Conservation (phyloP, 1,140 invertebrate species). For the Tribolium castaneum region DNA sequence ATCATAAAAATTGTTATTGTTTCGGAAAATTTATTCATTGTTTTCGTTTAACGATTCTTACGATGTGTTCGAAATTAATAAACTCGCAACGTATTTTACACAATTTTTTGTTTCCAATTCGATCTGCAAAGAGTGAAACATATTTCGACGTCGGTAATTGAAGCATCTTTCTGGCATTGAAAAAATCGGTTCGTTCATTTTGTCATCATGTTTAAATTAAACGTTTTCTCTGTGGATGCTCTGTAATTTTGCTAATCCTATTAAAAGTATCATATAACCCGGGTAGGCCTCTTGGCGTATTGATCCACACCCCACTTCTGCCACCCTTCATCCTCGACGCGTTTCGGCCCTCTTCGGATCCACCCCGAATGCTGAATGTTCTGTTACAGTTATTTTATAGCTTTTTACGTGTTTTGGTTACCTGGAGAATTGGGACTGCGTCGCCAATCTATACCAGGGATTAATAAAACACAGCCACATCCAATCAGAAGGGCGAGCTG, state of each 20-base stretch:
- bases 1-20: conserved; percentile 9
- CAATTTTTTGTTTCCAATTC: background rate
- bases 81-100: background rate
- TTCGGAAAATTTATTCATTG: background rate
- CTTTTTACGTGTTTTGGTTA: conserved; percentile 28
- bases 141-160: background rate
- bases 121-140: background rate
- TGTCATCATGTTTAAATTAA: conserved; percentile 54
- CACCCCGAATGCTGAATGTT: conserved; percentile 32
- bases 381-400: conserved; percentile 37
- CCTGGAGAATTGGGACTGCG: background rate
- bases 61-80: background rate
- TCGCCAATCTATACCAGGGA: background rate
- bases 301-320: conserved; percentile 49
- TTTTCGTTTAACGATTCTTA: background rate
- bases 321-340: conserved; percentile 44
- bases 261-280: conserved; percentile 59
- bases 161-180: conserved; percentile 1
- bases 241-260: conserved; percentile 59
- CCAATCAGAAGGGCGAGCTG: background rate
- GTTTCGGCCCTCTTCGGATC: conserved; percentile 36
- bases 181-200: conserved; percentile 47
- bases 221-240: conserved; percentile 55
- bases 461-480: background rate
- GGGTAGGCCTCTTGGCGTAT: conserved; percentile 55